Percentiles rank a stretch among this genome's conserved stretches.
Evolutionary conservation across 2,113 vertebrate species (phyloP).

Genomic region (Halichoerus grypus): DNA sequence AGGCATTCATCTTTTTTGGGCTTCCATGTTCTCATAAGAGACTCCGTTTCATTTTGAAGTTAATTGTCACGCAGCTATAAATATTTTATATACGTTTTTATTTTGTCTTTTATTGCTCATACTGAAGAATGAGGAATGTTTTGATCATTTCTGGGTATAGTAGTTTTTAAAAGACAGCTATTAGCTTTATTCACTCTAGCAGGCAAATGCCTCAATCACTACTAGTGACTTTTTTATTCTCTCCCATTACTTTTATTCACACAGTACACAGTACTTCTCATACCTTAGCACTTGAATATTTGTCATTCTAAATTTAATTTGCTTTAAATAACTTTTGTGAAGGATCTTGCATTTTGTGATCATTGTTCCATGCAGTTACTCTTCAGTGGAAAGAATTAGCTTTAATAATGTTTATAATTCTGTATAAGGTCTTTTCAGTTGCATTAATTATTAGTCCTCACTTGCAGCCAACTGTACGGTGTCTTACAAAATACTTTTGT

Average conservation of each 20-base stretch:
- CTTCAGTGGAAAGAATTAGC: conserved; percentile 52
- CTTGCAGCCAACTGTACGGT: neutral
- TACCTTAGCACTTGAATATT: neutral
- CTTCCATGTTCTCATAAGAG: neutral
- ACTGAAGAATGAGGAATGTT: neutral
- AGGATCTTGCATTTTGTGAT: conserved; percentile 16
- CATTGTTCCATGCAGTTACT: conserved; percentile 3
- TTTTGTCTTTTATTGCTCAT: conserved; percentile 22
- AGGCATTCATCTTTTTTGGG: neutral
- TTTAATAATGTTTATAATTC: conserved; percentile 51
- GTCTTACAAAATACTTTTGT: neutral
- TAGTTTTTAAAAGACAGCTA: neutral
- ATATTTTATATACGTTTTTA: neutral
- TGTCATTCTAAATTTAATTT: conserved; percentile 56
- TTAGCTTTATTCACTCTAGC: neutral
- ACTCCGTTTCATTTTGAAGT: conserved; percentile 24
- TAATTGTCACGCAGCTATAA: neutral
- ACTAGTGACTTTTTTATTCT: neutral
- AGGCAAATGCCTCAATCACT: neutral
- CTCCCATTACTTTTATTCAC: conserved; percentile 25
- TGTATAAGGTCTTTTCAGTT: neutral
- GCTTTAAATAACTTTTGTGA: conserved; percentile 37
- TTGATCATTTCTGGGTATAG: neutral
- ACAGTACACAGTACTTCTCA: neutral
- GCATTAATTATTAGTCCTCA: neutral